phyloP scores from a whole-genome alignment of 2,888 invertebrate genomes.

The Lamellibrachia columna region DNA sequence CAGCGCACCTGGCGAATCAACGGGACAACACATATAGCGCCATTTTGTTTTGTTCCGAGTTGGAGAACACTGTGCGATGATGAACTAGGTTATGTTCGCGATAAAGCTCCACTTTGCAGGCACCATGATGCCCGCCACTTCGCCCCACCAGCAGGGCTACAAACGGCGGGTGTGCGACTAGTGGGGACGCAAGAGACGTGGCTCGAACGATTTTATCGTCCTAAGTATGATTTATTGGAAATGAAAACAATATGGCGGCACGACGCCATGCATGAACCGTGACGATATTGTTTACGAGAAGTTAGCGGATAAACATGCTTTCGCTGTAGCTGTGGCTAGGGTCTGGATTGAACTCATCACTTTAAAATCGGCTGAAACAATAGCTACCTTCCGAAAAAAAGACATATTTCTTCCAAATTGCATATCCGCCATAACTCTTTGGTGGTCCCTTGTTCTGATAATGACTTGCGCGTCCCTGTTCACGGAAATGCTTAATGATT shows the following conservation, averaged over 20 bases:
- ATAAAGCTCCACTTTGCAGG: not conserved
- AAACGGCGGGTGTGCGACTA: not conserved
- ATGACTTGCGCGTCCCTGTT: no score
- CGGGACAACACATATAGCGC: not conserved
- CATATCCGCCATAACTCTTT: no score
- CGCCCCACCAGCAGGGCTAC: not conserved
- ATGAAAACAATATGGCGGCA: not conserved
- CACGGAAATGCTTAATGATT: no score
- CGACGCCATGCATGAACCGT: not conserved
- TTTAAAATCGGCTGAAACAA: no score
- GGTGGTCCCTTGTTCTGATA: no score
- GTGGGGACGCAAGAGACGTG: not conserved
- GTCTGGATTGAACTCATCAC: no score
- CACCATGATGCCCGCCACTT: not conserved
- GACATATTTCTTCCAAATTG: no score
- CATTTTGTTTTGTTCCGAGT: not conserved
- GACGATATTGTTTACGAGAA: not conserved
- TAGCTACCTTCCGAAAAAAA: no score
- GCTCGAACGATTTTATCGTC: not conserved
- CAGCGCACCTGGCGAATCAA: not conserved
- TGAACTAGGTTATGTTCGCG: not conserved
- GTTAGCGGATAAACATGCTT: not conserved
- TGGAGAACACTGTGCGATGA: not conserved
- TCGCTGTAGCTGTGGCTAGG: no score
- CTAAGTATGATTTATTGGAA: not conserved